Conservation (phyloP, 1,140 invertebrate genomes). For the Drosophila nikananu region DNA sequence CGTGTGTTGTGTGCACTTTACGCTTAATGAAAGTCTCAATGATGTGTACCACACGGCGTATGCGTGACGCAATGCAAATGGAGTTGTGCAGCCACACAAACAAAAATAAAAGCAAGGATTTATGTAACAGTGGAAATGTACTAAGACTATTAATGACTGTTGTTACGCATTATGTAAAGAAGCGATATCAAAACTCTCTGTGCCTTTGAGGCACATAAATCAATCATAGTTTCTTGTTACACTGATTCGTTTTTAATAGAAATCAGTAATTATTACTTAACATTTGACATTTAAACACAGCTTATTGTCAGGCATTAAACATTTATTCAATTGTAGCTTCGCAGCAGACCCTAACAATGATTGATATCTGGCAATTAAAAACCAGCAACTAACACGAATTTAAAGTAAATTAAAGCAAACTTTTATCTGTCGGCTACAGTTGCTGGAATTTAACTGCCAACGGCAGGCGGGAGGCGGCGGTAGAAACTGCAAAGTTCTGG, state of each 20-base stretch:
- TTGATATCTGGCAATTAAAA: constrained; percentile 25
- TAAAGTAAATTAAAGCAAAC: constrained; percentile 19
- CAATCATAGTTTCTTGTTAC: not conserved
- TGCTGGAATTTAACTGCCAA: constrained; percentile 25
- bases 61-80: constrained; percentile 46
- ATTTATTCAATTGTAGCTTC: not conserved
- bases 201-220: too few species aligned
- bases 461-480: not conserved
- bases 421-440: constrained; percentile 40
- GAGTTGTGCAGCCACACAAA: not conserved
- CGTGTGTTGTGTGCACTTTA: constrained; percentile 66
- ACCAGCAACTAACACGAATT: constrained; percentile 3
- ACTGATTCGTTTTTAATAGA: not conserved
- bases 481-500: constrained; percentile 1
- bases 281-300: not conserved
- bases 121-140: constrained; percentile 1
- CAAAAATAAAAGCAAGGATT: not conserved
- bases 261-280: not conserved
- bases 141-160: not conserved
- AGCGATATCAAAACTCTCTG: too few species aligned
- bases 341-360: constrained; percentile 10
- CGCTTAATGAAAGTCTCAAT: constrained; percentile 72
- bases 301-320: not conserved
- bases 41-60: constrained; percentile 62
- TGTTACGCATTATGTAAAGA: not conserved